Base-by-base conservation (phyloP, 2,888 invertebrate species). In the Hydriomena furcata region DNA sequence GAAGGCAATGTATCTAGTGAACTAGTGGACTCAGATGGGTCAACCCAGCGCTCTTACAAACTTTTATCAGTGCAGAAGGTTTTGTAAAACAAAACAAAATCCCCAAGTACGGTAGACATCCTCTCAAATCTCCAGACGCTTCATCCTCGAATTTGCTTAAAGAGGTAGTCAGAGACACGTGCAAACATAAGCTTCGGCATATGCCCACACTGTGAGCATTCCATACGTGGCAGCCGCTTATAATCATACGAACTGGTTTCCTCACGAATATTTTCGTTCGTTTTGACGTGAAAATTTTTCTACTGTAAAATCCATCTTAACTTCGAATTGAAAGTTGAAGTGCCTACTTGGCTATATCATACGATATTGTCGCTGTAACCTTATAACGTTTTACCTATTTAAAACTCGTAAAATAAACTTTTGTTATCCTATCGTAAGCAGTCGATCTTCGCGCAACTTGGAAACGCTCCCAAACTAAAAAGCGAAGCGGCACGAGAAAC, bases 401-500 rank as follows among this genome's bases (percentile, higher is more conserved):
- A 32, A 20, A 17, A 31, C 28, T 36, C 7, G 7, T 32, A 32
- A 25, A 36, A 31, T 43, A 35, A 52, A 52, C 23, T 34, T 43
- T 34, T 34, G 42, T 23, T 42, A 51, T 43, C 30, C 27, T 31
- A 47, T 40, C 40, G 50, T 21, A 27, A 43, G 30, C 48, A 45
- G 42, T 55, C 54, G 30, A 53, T 51, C 31, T 55, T 51, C 43
- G 24, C 32, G 35, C 27, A 40, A 43, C 34, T 47, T 47, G 42
- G 34, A 47, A 38, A 44, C 35, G 47, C 37, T 50, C 58, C 56
- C 57, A 65, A 71, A 73, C 66, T 72, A 65, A 61, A 61, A 62
- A 63, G 66, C 57, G 55, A 58, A 65, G 64, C 62, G 60, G 63
- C 70, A 66, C 60, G 61, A 64, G 63, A 68, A 76, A 79, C 65